Percentiles rank a stretch among this genome's conserved stretches.
phyloP scores from a whole-genome alignment of 2,888 invertebrate species.

The Tryphoninae sp. region DNA sequence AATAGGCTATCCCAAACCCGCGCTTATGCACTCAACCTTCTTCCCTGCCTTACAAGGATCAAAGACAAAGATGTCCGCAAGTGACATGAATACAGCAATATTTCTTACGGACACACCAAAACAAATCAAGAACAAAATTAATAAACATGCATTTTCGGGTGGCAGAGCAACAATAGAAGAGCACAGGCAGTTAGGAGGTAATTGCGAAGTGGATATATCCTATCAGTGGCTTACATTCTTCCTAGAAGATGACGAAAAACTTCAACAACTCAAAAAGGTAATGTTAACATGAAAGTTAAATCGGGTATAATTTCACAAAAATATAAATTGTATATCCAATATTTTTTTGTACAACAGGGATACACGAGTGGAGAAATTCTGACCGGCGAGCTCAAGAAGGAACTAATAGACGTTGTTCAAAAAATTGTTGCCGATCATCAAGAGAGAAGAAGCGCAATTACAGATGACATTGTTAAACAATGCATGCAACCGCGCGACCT shows the following conservation, averaged over 20 bases:
- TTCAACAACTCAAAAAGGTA: constrained; percentile 88
- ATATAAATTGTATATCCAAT: not conserved
- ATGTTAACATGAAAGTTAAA: not conserved
- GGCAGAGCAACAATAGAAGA: constrained; percentile 97
- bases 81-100: constrained; percentile 95
- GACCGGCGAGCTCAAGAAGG: constrained; percentile 97
- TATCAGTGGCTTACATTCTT: constrained; percentile 98
- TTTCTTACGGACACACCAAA: constrained; percentile 97
- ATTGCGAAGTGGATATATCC: constrained; percentile 97
- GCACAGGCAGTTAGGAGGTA: constrained; percentile 94
- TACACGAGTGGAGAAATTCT: constrained; percentile 94
- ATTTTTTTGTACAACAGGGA: constrained; percentile 81
- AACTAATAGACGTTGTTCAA: constrained; percentile 91
- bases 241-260: constrained; percentile 93
- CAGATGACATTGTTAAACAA: constrained; percentile 91
- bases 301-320: not conserved
- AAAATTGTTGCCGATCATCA: constrained; percentile 93
- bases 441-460: constrained; percentile 88
- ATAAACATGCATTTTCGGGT: constrained; percentile 99
- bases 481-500: constrained; percentile 94
- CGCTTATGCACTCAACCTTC: constrained; percentile 93
- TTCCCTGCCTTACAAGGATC: constrained; percentile 98
- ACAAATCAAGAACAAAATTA: constrained; percentile 97
- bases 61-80: constrained; percentile 99
- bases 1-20: constrained; percentile 93